phyloP scores from a whole-genome alignment of 2,797 vertebrate species.

The Podarcis lilfordi region DNA sequence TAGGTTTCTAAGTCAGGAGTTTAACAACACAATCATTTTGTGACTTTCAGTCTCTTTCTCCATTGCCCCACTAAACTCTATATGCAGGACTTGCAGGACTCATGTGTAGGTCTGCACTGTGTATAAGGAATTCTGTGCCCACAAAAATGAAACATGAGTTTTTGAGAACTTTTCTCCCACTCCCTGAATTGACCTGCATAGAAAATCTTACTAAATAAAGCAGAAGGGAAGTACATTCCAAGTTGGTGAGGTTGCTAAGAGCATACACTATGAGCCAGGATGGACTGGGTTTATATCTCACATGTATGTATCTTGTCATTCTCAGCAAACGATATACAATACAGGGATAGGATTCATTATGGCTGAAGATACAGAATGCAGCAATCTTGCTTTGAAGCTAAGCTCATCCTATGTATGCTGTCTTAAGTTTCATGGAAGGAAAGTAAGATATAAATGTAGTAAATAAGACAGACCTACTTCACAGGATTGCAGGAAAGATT shows the following conservation, averaged over 20 bases:
- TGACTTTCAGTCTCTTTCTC: not conserved
- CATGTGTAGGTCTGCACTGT: no score
- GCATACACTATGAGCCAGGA: not conserved
- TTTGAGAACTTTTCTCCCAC: not conserved
- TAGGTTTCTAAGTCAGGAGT: slow-evolving; percentile 27
- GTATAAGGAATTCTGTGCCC: not conserved
- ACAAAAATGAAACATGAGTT: not conserved
- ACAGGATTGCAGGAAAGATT: not conserved
- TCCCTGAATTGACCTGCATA: not conserved
- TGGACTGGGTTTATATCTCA: not conserved
- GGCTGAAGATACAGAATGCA: not conserved
- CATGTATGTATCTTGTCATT: not conserved
- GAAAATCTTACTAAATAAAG: not conserved
- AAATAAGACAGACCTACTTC: not conserved
- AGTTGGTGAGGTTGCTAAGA: not conserved
- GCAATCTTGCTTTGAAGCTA: not conserved
- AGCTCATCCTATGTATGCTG: not conserved
- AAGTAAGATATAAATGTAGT: not conserved
- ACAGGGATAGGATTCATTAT: not conserved
- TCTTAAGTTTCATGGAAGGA: not conserved
- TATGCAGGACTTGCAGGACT: no score
- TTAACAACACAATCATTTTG: not conserved
- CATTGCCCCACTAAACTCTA: no score
- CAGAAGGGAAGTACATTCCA: not conserved
- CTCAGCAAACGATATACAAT: not conserved